A percentile compares a stretch with the other conserved stretches of the same genome.
Conservation (phyloP, 2,113 vertebrate genomes). For the Ivindomyrus marchei region DNA sequence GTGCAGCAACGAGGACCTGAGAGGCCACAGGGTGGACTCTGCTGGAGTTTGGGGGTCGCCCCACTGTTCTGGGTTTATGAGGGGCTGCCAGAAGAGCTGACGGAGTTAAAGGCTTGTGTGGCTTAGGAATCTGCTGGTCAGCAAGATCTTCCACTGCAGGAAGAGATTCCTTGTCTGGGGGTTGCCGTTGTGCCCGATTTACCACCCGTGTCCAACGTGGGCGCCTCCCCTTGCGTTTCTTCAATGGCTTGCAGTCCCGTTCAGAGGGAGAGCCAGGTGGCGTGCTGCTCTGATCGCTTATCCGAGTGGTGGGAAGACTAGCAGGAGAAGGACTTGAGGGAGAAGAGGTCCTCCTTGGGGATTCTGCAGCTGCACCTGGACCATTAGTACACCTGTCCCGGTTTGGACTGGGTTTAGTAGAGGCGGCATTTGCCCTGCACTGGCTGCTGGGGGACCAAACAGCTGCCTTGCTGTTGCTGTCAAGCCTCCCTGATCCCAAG, state of each 20-base stretch:
- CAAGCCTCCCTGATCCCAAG: constrained; percentile 45
- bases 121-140: constrained; percentile 29
- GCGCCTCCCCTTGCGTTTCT: constrained; percentile 86
- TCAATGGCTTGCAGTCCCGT: constrained; percentile 80
- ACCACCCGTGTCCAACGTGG: constrained; percentile 82
- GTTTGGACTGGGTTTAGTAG: constrained; percentile 57
- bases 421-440: constrained; percentile 55
- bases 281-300: constrained; percentile 56
- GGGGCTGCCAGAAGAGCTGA: constrained; percentile 41
- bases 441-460: constrained; percentile 45
- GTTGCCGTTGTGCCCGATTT: constrained; percentile 49
- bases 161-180: constrained; percentile 34
- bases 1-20: constrained; percentile 49
- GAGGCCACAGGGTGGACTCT: constrained; percentile 43
- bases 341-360: constrained; percentile 47
- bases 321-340: constrained; percentile 46
- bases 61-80: constrained; percentile 58
- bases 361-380: constrained; percentile 42
- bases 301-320: constrained; percentile 43
- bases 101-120: constrained; percentile 50
- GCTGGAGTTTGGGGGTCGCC: constrained; percentile 62
- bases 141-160: neutral
- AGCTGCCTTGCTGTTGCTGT: constrained; percentile 52
- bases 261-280: constrained; percentile 57
- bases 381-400: constrained; percentile 43